Evolutionary conservation across 2,888 invertebrate species (phyloP).

Genomic region (Aphelenchoides bicaudatus): DNA sequence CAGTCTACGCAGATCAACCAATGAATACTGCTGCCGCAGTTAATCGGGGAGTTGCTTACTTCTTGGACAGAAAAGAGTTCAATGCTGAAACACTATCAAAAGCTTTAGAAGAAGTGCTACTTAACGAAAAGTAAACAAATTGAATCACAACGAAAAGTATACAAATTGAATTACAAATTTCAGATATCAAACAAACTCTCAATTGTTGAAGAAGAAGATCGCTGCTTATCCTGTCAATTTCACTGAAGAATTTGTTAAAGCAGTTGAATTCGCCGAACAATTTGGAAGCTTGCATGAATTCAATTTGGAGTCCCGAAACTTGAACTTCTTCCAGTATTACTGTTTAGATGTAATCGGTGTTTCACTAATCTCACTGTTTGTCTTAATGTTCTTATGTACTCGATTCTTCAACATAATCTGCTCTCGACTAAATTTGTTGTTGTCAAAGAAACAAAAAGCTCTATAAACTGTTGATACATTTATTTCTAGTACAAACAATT

Average conservation of each 20-base stretch:
- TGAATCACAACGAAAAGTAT: no score
- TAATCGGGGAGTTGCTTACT: neutral
- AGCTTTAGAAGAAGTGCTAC: neutral
- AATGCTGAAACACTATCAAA: neutral
- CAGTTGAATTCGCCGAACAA: constrained; percentile 1
- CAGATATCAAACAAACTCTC: neutral
- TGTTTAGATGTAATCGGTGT: constrained; percentile 5
- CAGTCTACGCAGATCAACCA: constrained; percentile 46
- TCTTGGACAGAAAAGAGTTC: neutral
- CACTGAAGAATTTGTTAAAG: neutral
- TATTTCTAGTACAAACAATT: no score
- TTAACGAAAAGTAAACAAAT: neutral
- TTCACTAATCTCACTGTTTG: no score
- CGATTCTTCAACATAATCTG: no score
- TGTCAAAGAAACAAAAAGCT: no score
- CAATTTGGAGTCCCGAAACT: neutral
- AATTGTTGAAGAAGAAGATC: neutral
- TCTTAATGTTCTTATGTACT: no score
- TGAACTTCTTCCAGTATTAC: constrained; percentile 3
- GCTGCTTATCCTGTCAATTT: neutral
- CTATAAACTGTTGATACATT: no score
- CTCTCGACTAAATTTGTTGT: no score
- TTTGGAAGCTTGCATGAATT: neutral
- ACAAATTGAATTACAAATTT: no score
- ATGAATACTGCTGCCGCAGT: constrained; percentile 9